Percentiles rank a stretch among this genome's conserved stretches.
Evolutionary conservation across 64 coral and sea anemone genomes (phyloP).

Genomic region (Stichodactyla helianthus): DNA sequence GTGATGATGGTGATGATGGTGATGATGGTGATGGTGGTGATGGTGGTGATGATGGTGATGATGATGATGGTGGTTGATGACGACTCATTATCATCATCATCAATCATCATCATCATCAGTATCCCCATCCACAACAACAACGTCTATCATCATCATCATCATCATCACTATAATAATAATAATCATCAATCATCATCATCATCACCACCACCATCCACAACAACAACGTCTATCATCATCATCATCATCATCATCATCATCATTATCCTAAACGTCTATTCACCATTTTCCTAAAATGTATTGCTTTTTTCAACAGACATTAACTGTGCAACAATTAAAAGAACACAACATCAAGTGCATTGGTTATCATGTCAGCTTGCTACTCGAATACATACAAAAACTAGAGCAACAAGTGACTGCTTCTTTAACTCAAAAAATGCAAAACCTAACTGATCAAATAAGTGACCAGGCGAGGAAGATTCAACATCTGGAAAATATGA

Average conservation of each 20-base stretch:
- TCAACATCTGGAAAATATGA: not conserved
- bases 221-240: not conserved
- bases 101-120: no score
- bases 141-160: not conserved
- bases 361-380: not conserved
- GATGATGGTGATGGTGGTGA: no score
- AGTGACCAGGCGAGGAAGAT: not conserved
- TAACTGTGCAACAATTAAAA: not conserved
- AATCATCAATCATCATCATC: not conserved
- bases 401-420: not conserved
- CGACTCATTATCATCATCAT: no score
- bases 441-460: not conserved
- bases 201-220: no score
- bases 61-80: not conserved
- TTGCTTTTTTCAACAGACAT: not conserved
- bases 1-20: no score
- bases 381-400: not conserved
- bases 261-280: no score
- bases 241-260: no score
- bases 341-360: not conserved
- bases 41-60: not conserved
- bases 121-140: no score
- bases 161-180: not conserved
- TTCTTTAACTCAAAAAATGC: not conserved
- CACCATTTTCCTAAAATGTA: not conserved